Evolutionary conservation across 2,113 vertebrate species (phyloP).

Genomic region (Pica pica): DNA sequence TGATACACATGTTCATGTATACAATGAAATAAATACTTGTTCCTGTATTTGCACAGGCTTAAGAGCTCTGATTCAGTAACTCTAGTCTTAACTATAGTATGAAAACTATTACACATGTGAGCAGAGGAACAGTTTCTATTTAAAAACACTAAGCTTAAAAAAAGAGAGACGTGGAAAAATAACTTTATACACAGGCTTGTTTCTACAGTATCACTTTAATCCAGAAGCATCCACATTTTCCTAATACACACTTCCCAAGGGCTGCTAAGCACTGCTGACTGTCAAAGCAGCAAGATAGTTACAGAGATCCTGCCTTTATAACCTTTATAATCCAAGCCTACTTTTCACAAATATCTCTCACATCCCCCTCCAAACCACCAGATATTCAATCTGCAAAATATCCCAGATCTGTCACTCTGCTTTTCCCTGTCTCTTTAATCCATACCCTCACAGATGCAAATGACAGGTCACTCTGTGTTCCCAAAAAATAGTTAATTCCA

Average conservation of each 20-base stretch:
- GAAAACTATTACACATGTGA: not conserved
- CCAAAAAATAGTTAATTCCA: not conserved
- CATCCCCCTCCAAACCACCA: not conserved
- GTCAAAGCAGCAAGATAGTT: not conserved
- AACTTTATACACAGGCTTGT: not conserved
- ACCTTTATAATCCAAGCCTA: not conserved
- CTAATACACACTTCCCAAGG: not conserved
- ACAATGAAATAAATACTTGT: not conserved
- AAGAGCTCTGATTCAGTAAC: not conserved
- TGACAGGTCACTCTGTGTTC: not conserved
- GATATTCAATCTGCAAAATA: not conserved
- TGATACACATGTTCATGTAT: not conserved
- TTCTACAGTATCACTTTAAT: not conserved
- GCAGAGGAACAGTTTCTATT: not conserved
- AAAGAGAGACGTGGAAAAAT: not conserved
- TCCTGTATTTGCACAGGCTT: not conserved
- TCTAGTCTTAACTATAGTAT: not conserved
- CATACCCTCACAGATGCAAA: not conserved
- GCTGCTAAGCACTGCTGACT: not conserved
- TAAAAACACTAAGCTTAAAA: not conserved
- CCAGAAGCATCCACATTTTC: not conserved
- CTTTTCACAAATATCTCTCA: not conserved
- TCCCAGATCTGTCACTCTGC: fast-evolving
- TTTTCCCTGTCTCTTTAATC: not conserved
- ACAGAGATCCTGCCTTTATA: not conserved